Evolutionary conservation across 1,140 invertebrate species (phyloP).

Genomic region (Hycleus cichorii): DNA sequence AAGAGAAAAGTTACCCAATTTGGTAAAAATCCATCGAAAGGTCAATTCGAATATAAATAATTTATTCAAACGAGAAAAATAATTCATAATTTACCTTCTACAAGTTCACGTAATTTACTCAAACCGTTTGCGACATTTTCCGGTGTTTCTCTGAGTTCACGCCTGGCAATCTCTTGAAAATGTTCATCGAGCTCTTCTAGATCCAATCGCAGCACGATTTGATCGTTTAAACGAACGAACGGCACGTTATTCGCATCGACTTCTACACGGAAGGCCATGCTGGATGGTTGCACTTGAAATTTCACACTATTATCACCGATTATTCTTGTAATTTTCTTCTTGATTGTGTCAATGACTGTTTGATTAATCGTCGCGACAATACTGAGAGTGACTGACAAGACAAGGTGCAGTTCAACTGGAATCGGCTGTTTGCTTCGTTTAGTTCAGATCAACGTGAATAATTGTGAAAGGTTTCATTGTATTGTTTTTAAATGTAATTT

Average conservation of each 20-base stretch:
- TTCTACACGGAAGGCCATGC: constrained; percentile 7
- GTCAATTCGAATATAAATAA: neutral
- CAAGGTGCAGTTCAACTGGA: no score
- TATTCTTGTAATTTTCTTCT: no score
- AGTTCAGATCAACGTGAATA: no score
- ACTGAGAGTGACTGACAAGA: no score
- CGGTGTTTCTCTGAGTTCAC: constrained; percentile 59
- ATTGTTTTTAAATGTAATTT: no score
- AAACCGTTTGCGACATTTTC: constrained; percentile 54
- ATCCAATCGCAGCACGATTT: constrained; percentile 31
- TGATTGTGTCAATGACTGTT: no score
- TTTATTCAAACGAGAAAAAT: neutral
- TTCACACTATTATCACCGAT: no score
- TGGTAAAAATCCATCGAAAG: neutral
- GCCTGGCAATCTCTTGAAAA: constrained; percentile 49
- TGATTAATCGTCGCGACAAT: no score
- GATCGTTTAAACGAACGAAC: constrained; percentile 31
- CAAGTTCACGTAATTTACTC: constrained; percentile 47
- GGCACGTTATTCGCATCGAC: constrained; percentile 29
- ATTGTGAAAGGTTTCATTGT: no score
- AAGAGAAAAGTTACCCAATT: neutral
- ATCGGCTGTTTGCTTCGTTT: no score
- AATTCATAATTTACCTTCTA: constrained; percentile 45
- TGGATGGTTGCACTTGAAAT: no score
- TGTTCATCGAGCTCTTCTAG: constrained; percentile 33